A percentile compares a stretch with the other conserved stretches of the same genome.
phyloP scores from a whole-genome alignment of 2,888 invertebrate species.

The Caprella mutica region DNA sequence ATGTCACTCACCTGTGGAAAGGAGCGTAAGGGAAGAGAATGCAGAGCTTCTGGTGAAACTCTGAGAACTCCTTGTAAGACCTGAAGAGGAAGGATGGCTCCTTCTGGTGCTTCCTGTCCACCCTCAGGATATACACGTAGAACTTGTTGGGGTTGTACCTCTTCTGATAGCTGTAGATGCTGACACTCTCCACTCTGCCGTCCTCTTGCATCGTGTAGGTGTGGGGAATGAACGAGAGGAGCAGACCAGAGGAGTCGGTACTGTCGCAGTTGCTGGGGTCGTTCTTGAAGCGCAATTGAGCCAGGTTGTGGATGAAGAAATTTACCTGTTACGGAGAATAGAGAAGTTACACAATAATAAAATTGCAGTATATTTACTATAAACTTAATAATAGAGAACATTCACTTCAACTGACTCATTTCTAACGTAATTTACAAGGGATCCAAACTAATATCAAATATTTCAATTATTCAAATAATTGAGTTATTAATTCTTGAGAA shows the following conservation, averaged over 20 bases:
- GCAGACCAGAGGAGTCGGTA: conserved; percentile 46
- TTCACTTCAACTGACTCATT: no score
- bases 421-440: no score
- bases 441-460: no score
- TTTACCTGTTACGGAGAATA: no score
- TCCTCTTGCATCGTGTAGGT: conserved; percentile 87
- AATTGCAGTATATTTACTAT: no score
- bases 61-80: conserved; percentile 92
- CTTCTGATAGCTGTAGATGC: conserved; percentile 60
- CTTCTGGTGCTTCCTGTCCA: conserved; percentile 70
- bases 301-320: conserved; percentile 94
- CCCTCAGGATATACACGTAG: conserved; percentile 76
- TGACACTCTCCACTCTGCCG: conserved; percentile 71
- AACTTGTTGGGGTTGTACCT: conserved; percentile 94
- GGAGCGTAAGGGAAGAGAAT: conserved; percentile 81
- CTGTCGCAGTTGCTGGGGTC: conserved; percentile 50
- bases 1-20: conserved; percentile 73
- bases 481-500: no score
- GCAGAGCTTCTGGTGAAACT: conserved; percentile 87
- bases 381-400: no score
- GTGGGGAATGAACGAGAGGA: conserved; percentile 85
- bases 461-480: no score
- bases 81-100: conserved; percentile 81
- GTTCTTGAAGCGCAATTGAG: conserved; percentile 81
- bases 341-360: no score